Percentiles rank a stretch among this genome's conserved stretches.
Evolutionary conservation across 1,140 invertebrate species (phyloP).

Genomic region (Babylonia areolata): DNA sequence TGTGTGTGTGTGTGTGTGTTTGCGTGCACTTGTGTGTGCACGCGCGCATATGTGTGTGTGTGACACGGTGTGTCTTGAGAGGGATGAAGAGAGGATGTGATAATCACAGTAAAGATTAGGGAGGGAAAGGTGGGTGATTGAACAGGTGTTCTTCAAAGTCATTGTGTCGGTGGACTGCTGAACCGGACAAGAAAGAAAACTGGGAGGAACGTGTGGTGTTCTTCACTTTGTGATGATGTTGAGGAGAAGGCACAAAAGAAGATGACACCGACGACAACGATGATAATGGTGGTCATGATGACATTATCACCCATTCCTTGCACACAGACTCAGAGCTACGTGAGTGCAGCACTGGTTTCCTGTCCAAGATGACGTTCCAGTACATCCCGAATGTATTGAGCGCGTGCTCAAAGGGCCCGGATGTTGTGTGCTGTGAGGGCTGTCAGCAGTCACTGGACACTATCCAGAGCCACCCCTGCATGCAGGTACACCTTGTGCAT

Average conservation of each 20-base stretch:
- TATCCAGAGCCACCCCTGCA: constrained; percentile 1
- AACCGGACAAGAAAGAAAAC: neutral
- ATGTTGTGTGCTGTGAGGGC: neutral
- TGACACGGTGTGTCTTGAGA: too few species aligned
- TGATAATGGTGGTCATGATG: too few species aligned
- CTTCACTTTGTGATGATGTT: too few species aligned
- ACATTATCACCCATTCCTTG: too few species aligned
- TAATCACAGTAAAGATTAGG: neutral
- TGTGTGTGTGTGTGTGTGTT: neutral
- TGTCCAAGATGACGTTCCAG: neutral
- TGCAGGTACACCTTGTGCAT: neutral
- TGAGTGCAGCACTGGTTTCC: neutral
- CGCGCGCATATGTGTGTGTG: too few species aligned
- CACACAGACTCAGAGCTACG: neutral
- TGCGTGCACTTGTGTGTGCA: neutral
- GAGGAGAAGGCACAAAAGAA: too few species aligned
- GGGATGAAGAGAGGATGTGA: too few species aligned
- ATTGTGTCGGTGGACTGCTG: too few species aligned
- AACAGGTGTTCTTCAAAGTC: neutral
- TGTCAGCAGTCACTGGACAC: neutral
- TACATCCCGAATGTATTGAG: neutral
- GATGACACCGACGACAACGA: too few species aligned
- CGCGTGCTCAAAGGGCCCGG: neutral
- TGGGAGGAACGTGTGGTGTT: too few species aligned
- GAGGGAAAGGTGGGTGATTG: neutral